Conservation (phyloP, 2,888 invertebrate genomes). For the Dascillus cervinus region DNA sequence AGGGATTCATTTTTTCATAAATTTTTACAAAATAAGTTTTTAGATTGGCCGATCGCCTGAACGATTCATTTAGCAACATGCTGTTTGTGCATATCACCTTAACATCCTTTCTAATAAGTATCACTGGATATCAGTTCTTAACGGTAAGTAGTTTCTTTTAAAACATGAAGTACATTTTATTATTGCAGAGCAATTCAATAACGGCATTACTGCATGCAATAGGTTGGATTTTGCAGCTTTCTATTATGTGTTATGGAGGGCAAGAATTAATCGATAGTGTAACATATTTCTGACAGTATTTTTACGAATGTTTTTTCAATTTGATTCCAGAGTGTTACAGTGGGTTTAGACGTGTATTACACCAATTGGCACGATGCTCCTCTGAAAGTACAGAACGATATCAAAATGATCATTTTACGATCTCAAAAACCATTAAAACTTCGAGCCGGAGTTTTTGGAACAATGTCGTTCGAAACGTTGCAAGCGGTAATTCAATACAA, state of each 20-base stretch:
- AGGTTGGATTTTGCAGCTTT: constrained; percentile 1
- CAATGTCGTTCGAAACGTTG: neutral
- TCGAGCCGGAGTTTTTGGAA: neutral
- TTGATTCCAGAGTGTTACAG: neutral
- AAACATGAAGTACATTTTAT: neutral
- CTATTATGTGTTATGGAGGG: constrained; percentile 1
- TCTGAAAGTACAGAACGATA: constrained; percentile 1
- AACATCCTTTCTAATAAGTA: neutral
- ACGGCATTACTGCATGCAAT: constrained; percentile 1
- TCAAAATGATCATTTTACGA: neutral
- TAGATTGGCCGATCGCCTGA: neutral
- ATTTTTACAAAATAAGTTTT: no score
- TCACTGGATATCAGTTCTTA: neutral
- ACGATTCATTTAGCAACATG: neutral
- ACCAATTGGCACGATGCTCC: constrained; percentile 1
- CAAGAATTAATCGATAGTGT: constrained; percentile 2
- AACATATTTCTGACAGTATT: neutral
- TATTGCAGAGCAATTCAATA: neutral
- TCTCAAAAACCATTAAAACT: neutral
- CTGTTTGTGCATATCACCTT: neutral
- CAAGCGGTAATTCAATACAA: neutral
- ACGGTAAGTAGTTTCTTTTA: neutral
- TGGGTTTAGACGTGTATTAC: neutral
- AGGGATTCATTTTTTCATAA: no score
- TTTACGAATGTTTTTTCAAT: no score